A percentile compares a stretch with the other conserved stretches of the same genome.
Evolutionary conservation across 2,113 vertebrate genomes (phyloP).

Genomic region (Platichthys flesus): DNA sequence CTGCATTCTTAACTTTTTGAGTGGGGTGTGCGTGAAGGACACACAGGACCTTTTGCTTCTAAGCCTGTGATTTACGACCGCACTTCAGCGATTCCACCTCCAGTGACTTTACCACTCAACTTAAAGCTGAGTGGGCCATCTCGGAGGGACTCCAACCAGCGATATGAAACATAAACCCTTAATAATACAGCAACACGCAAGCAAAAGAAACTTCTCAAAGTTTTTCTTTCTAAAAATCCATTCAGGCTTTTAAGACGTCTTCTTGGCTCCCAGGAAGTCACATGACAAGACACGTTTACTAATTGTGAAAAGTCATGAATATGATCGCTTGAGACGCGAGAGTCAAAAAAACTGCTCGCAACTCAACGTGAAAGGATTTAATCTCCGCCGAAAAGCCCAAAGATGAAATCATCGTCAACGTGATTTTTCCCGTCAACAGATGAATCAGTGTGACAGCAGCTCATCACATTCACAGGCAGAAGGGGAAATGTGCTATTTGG

Average conservation of each 20-base stretch:
- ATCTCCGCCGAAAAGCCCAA: neutral
- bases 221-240: no score
- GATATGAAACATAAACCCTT: neutral
- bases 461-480: neutral
- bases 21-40: constrained; percentile 23
- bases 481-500: neutral
- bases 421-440: neutral
- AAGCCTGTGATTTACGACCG: constrained; percentile 15
- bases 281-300: neutral
- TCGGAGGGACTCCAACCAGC: neutral
- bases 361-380: neutral
- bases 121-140: constrained; percentile 14
- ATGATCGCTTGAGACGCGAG: neutral
- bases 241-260: no score
- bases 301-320: neutral
- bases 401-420: neutral
- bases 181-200: neutral
- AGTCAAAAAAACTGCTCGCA: neutral
- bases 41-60: constrained; percentile 12
- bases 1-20: constrained; percentile 25
- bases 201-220: neutral
- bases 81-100: constrained; percentile 35
- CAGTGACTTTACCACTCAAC: neutral
- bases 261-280: no score
- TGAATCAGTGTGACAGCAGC: neutral